phyloP scores from a whole-genome alignment of 2,888 invertebrate genomes.

The Serrognathus titanus region DNA sequence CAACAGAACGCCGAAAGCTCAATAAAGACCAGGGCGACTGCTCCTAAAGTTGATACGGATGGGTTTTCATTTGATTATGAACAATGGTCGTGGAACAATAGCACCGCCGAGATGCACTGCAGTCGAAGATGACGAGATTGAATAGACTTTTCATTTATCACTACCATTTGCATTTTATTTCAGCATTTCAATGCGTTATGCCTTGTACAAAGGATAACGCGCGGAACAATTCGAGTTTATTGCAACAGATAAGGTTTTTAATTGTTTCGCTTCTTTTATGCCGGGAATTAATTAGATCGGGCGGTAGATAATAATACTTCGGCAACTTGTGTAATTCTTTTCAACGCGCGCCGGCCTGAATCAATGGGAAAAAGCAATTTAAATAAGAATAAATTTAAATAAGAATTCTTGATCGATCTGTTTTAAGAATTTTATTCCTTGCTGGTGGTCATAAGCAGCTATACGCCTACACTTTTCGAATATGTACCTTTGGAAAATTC shows the following conservation, averaged over 20 bases:
- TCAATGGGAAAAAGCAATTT: too few species aligned
- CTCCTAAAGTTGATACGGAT: constrained; percentile 34
- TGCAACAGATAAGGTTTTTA: constrained; percentile 17
- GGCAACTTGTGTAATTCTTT: not conserved
- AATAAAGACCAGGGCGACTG: constrained; percentile 16
- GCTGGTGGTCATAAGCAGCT: too few species aligned
- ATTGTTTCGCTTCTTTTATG: constrained; percentile 15
- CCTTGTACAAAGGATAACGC: constrained; percentile 9
- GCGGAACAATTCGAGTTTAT: constrained; percentile 13
- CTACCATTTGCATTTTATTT: constrained; percentile 30
- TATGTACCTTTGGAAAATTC: too few species aligned
- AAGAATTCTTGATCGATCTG: too few species aligned
- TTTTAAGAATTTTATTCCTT: too few species aligned
- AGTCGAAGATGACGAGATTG: constrained; percentile 35
- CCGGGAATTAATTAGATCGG: not conserved
- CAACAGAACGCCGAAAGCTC: constrained; percentile 2
- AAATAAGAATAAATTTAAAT: too few species aligned
- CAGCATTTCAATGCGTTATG: constrained; percentile 19
- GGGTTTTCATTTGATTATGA: constrained; percentile 42
- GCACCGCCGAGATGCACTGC: constrained; percentile 32
- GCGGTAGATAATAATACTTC: not conserved
- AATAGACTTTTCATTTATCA: constrained; percentile 31
- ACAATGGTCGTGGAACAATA: constrained; percentile 38
- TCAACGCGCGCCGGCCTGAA: not conserved
- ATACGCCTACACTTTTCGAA: too few species aligned